phyloP scores from a whole-genome alignment of 1,140 invertebrate species.

The Polypedilum pembai region DNA sequence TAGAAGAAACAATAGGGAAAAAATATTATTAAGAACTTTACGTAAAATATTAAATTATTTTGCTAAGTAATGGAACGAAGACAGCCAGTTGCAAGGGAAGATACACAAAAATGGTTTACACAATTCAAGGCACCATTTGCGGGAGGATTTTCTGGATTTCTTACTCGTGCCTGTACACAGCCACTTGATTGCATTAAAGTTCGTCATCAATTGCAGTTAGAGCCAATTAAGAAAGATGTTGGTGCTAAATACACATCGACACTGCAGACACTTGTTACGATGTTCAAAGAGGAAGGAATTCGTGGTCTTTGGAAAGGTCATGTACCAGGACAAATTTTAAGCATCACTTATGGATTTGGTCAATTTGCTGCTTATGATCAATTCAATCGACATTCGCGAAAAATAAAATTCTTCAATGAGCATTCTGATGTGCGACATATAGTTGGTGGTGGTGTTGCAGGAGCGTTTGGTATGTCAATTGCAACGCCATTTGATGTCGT shows the following conservation, averaged over 20 bases:
- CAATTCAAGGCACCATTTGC: conserved; percentile 47
- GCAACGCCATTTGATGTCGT: conserved; percentile 90
- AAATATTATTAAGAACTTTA: too few species aligned
- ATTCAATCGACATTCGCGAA: conserved; percentile 44
- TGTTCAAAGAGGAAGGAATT: conserved; percentile 78
- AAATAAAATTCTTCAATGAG: conserved; percentile 40
- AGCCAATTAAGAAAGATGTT: conserved; percentile 60
- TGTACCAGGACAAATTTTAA: conserved; percentile 83
- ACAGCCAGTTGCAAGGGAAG: neutral
- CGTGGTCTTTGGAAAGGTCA: conserved; percentile 91
- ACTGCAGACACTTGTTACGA: conserved; percentile 63
- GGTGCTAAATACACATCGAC: conserved; percentile 76
- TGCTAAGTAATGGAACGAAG: neutral
- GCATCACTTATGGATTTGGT: conserved; percentile 75
- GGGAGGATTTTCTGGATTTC: conserved; percentile 69
- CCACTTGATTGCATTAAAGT: conserved; percentile 96
- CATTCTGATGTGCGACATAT: conserved; percentile 58
- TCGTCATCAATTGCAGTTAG: conserved; percentile 91
- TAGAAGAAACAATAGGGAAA: too few species aligned
- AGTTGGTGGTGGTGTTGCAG: conserved; percentile 67
- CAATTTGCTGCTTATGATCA: conserved; percentile 63
- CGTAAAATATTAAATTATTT: too few species aligned
- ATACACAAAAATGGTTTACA: neutral
- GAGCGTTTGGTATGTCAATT: conserved; percentile 65
- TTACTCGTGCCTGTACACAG: conserved; percentile 75